A percentile compares a stretch with the other conserved stretches of the same genome.
These are phyloP conservation scores for Indicator maculatus DNA, from an alignment of 2,113 vertebrate species.

Conservation along the genomic window DNA sequence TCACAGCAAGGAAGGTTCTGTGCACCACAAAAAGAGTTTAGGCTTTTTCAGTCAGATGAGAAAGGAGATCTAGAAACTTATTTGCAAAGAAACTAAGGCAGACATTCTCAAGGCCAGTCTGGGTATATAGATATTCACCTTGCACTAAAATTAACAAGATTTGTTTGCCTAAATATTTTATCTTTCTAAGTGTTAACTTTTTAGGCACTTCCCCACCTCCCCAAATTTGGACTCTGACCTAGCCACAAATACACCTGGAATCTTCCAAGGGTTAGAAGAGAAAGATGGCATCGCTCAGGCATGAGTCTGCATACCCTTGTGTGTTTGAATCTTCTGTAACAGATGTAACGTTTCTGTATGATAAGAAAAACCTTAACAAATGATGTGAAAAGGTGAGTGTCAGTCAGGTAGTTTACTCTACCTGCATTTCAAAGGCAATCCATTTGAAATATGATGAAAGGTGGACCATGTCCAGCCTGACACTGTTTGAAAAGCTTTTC, in stretches of 20 bases:
- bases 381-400: not conserved
- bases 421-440: conserved; percentile 33
- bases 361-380: not conserved
- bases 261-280: not conserved
- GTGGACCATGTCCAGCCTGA: not conserved
- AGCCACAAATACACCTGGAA: not conserved
- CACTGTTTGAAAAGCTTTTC: conserved; percentile 33
- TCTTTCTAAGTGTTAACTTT: not conserved
- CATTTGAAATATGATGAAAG: conserved; percentile 17
- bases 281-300: not conserved
- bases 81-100: not conserved
- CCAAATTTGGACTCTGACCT: not conserved
- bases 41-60: not conserved
- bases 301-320: rapidly evolving
- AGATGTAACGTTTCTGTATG: not conserved
- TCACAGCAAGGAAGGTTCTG: not conserved
- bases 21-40: not conserved
- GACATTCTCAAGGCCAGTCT: not conserved
- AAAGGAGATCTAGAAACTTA: not conserved
- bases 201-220: rapidly evolving
- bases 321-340: not conserved
- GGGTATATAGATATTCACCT: not conserved
- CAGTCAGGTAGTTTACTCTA: conserved; percentile 1
- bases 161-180: not conserved
- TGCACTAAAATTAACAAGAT: not conserved